Evolutionary conservation across 2,888 invertebrate species (phyloP), one percentile per base, ranked within the genome.

Genomic region (Lasioglossum villosulum): DNA sequence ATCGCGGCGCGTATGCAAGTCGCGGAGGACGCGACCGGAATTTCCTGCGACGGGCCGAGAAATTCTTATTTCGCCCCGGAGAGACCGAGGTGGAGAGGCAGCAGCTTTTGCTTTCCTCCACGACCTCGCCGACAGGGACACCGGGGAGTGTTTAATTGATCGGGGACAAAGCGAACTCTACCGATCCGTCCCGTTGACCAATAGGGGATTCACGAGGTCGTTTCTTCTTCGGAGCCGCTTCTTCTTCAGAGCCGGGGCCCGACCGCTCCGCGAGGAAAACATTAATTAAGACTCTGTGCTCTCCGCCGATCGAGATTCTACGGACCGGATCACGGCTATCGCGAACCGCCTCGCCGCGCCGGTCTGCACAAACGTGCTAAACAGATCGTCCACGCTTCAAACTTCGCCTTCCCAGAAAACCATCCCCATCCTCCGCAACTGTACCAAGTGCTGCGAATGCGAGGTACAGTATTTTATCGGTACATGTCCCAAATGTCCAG

Each of bases 11-110:
- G 77, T 88, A 87, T 88, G 86, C 83, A 80, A 71, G 87, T 14
- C 45, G 66, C 70, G 59, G 34, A n/a, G 74, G 59, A 84, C 86
- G 87, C 90, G 86, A 90, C 77, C 88, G 89, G 93, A 93, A 92
- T 91, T 89, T 84, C 81, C 91, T 86, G 83, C 81, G 63, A n/a
- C 56, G 74, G 59, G 4, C 27, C 82, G 75, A 80, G 87, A 88
- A 88, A 84, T 48, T 88, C 88, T 86, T 80, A 86, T 80, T 83
- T 78, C 63, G 70, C n/a, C 45, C 72, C 75, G 19, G 27, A n/a
- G 70, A 39, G 19, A 8, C 66, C 63, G 63, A 30, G 56, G n/a
- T 4, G 56, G n/a, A 12, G n/a, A 3, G 3, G 10, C 52, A 10
- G 10, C 56, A n/a, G n/a, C 56, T 56, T 56, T 56, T 56, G 56